phyloP scores from a whole-genome alignment of 2,113 vertebrate genomes.

The Thunnus maccoyii region DNA sequence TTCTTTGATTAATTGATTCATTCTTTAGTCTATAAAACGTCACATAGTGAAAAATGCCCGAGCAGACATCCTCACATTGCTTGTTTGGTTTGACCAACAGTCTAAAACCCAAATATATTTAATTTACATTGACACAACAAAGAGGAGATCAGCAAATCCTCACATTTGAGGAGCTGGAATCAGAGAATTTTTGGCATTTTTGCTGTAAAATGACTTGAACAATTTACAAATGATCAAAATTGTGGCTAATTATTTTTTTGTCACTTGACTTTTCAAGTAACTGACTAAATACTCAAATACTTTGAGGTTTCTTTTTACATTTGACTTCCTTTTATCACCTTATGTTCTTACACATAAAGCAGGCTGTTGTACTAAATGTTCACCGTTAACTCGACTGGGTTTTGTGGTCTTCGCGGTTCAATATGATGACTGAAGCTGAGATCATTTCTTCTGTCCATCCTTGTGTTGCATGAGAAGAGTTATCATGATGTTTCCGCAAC shows the following conservation, averaged over 20 bases:
- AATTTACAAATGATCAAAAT: too few species aligned
- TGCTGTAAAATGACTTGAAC: neutral
- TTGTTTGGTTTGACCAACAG: neutral
- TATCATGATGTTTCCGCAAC: conserved; percentile 7
- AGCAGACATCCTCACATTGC: too few species aligned
- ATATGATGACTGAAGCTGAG: conserved; percentile 6
- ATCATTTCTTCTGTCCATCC: conserved; percentile 10
- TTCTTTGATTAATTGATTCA: too few species aligned
- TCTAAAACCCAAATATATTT: neutral
- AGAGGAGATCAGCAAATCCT: neutral
- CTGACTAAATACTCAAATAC: neutral
- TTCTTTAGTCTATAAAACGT: too few species aligned
- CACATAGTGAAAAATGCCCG: too few species aligned
- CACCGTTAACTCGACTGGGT: conserved; percentile 25
- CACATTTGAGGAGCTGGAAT: neutral
- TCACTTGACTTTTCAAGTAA: too few species aligned
- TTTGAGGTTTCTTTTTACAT: neutral
- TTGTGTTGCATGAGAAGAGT: neutral
- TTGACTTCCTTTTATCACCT: neutral
- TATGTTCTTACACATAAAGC: neutral
- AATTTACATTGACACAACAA: neutral
- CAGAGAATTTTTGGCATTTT: neutral
- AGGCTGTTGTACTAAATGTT: conserved; percentile 1
- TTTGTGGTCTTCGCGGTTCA: conserved; percentile 21
- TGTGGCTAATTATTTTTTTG: too few species aligned